Conservation (phyloP, 2,797 vertebrate genomes). For the Crocodylus rhombifer region DNA sequence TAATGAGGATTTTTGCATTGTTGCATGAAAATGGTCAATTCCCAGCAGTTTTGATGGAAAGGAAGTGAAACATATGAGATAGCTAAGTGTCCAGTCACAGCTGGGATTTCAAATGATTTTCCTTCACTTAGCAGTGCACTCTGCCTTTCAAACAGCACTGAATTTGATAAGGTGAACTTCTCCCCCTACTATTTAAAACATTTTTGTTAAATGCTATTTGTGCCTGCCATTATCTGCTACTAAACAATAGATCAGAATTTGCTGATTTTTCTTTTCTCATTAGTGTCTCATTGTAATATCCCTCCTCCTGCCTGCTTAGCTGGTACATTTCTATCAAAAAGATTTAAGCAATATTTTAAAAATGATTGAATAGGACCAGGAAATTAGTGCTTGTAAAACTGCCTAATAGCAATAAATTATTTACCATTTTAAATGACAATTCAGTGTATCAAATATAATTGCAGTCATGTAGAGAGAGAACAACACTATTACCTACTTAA, state of each 20-base stretch:
- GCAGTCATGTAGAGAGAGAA: background rate
- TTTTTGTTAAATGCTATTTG: conserved; percentile 71
- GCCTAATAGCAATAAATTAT: conserved; percentile 67
- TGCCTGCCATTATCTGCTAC: conserved; percentile 70
- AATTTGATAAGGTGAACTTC: conserved; percentile 76
- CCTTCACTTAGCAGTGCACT: conserved; percentile 76
- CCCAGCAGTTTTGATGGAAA: conserved; percentile 86
- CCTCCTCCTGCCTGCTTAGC: background rate
- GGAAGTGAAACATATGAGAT: conserved; percentile 80
- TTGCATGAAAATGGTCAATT: conserved; percentile 96
- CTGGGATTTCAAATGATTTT: conserved; percentile 79
- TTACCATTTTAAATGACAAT: conserved; percentile 61
- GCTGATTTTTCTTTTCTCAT: conserved; percentile 76
- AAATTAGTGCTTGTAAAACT: conserved; percentile 67
- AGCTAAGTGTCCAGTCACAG: conserved; percentile 78
- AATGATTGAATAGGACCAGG: conserved; percentile 48
- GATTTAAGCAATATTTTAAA: conserved; percentile 28
- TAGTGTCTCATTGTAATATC: background rate
- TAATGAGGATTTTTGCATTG: conserved; percentile 99
- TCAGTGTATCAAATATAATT: conserved; percentile 49
- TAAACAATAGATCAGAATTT: conserved; percentile 56
- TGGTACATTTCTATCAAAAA: background rate
- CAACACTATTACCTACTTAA: conserved; percentile 32
- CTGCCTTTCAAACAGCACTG: conserved; percentile 59
- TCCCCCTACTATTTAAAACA: conserved; percentile 46